Base-by-base conservation (phyloP, 2,113 vertebrate species). In the Odobenus rosmarus region DNA sequence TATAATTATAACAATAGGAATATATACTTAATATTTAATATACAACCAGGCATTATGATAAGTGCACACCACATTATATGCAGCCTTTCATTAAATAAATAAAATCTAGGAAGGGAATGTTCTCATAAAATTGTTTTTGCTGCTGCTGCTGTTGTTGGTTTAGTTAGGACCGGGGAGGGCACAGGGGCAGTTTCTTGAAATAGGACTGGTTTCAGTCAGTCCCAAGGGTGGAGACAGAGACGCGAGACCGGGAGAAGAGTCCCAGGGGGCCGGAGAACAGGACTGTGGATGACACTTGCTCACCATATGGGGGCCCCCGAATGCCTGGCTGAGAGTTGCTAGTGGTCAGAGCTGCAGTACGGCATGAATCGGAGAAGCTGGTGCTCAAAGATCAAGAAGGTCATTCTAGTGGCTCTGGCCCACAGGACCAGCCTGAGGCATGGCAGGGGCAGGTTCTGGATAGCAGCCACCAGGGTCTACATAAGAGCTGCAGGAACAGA, bases 291-390 rank as follows among this genome's bases (percentile, higher is more conserved):
- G 62, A 39, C 15, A 3, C 36, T 5, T 15, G 39, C 39, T 59
- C 23, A 19, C 7, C 0, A 7, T 0, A 51, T 0, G 16, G n/a
- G 3, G 31, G 4, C 1, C 8, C 0, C 0, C 0, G 1, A 72
- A 16, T n/a, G 42, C 28, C 18, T 49, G 6, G 36, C 14, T 64
- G 14, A n/a, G 23, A 39, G 18, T 64, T 92, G 7, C 62, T 39
- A 26, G 26, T 59, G n/a, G 42, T 31, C n/a, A 72, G 31, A 69
- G 31, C 64, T 24, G 14, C 9, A 10, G 4, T 14, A 31, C 2
- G 26, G 31, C 82, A 5, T 42, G 13, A 81, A 28, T 3, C 19
- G 15, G 28, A 15, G 12, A 90, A 28, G 4, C 28, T 42, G 42
- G 18, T 64, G 16, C 4, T 11, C 55, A 42, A 61, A 89, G 53